Percentiles rank a stretch among this genome's conserved stretches.
Conservation (phyloP, 92 coral and sea anemone species). For the Nematostella vectensis region DNA sequence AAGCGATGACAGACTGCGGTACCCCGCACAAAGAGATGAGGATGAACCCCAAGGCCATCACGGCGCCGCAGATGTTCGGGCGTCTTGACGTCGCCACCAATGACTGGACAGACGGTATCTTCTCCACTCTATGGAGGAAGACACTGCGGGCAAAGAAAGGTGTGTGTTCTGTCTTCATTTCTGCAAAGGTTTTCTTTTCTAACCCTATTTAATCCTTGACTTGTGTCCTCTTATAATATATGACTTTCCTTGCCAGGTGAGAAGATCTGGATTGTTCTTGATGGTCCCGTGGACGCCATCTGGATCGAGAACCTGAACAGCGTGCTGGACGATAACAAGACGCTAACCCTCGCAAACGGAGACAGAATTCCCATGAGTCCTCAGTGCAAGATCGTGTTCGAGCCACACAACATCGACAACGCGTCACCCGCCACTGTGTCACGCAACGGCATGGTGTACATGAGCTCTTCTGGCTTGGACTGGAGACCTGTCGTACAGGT, state of each 20-base stretch:
- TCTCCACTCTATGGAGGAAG: constrained; percentile 81
- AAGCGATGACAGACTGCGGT: constrained; percentile 83
- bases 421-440: constrained; percentile 89
- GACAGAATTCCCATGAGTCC: constrained; percentile 87
- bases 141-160: constrained; percentile 92
- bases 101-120: constrained; percentile 88
- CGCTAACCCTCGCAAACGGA: constrained; percentile 76
- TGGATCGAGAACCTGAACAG: constrained; percentile 85
- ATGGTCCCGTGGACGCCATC: constrained; percentile 84
- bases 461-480: constrained; percentile 85
- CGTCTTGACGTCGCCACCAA: constrained; percentile 77
- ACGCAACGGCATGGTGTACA: constrained; percentile 89
- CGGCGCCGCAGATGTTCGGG: constrained; percentile 93
- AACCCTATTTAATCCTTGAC: no score
- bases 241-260: constrained; percentile 32
- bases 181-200: no score
- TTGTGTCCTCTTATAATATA: not conserved
- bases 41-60: constrained; percentile 89
- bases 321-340: constrained; percentile 79
- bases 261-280: constrained; percentile 72
- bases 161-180: not conserved
- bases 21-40: constrained; percentile 87
- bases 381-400: constrained; percentile 80
- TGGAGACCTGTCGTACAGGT: constrained; percentile 80
- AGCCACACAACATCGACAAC: constrained; percentile 81